Evolutionary conservation across 2,888 invertebrate genomes (phyloP).

Genomic region (Asteroscopus sphinx): DNA sequence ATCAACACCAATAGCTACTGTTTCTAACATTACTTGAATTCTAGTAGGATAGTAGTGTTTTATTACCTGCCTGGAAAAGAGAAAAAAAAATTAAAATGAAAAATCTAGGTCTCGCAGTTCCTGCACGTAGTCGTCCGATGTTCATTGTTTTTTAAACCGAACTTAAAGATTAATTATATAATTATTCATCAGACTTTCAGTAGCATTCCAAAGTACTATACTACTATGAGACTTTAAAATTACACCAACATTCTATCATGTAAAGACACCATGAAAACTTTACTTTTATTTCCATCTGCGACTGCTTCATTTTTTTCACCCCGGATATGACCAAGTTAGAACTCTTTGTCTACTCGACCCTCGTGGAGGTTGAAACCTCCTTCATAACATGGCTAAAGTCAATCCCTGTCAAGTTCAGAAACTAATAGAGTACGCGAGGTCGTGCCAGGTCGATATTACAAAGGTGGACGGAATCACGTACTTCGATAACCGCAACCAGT

Average conservation of each 20-base stretch:
- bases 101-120: no score
- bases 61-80: background rate
- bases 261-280: background rate
- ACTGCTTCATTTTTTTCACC: slow-evolving; percentile 11
- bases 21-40: background rate
- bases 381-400: slow-evolving; percentile 43
- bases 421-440: slow-evolving; percentile 61
- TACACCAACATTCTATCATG: background rate
- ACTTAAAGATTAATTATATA: no score
- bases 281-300: background rate
- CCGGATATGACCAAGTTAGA: slow-evolving; percentile 43
- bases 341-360: slow-evolving; percentile 48
- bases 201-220: background rate
- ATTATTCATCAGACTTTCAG: background rate
- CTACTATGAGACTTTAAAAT: background rate
- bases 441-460: slow-evolving; percentile 54
- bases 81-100: background rate
- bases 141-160: no score
- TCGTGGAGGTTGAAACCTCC: slow-evolving; percentile 56
- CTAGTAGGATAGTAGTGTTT: background rate
- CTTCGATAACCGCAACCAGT: slow-evolving; percentile 30
- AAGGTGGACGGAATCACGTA: slow-evolving; percentile 53
- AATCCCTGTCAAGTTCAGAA: slow-evolving; percentile 61
- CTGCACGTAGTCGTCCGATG: no score
- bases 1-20: no score